These are phyloP conservation scores for Hormiphora californensis DNA, from an alignment of 37 sponge, comb jelly and placozoan genomes.

Conservation along the genomic window DNA sequence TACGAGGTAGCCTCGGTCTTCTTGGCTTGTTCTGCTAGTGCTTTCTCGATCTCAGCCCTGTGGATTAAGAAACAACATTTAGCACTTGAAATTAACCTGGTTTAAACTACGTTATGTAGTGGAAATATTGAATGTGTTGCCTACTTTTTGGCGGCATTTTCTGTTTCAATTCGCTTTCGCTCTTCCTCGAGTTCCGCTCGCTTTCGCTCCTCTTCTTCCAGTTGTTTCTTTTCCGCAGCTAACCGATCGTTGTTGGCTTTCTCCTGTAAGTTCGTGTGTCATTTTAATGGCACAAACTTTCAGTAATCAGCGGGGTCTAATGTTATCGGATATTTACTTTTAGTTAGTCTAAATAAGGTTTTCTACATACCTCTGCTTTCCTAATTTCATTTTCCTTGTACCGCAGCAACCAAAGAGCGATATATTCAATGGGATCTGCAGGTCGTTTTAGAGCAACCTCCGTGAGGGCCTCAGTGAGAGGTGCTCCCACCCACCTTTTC, in stretches of 20 bases:
- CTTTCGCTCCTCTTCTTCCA: constrained; percentile 31
- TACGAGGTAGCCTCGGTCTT: not conserved
- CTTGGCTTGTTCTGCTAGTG: constrained; percentile 37
- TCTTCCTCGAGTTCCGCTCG: constrained; percentile 40
- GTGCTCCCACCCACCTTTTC: constrained; percentile 40
- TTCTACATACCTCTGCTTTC: constrained; percentile 6
- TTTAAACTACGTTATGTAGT: not conserved
- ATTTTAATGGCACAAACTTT: not conserved
- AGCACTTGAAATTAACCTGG: too few relatives aligned
- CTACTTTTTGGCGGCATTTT: constrained; percentile 35
- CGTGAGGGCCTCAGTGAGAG: constrained; percentile 38
- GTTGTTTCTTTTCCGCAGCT: constrained; percentile 9
- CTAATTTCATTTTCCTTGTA: constrained; percentile 25
- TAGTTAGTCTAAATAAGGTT: not conserved
- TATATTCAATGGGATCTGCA: constrained; percentile 49
- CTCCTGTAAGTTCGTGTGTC: not conserved
- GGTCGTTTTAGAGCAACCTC: constrained; percentile 53
- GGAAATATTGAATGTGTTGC: not conserved
- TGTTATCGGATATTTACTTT: not conserved
- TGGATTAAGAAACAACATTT: too few relatives aligned
- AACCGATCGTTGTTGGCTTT: not conserved
- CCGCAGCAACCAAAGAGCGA: constrained; percentile 32
- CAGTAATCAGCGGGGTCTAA: not conserved
- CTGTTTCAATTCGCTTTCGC: not conserved
- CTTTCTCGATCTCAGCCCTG: constrained; percentile 55